Percentiles rank a stretch among this genome's conserved stretches.
These are phyloP conservation scores for Muraenolepis orangiensis DNA, from an alignment of 2,797 vertebrate genomes.

Conservation along the genomic window DNA sequence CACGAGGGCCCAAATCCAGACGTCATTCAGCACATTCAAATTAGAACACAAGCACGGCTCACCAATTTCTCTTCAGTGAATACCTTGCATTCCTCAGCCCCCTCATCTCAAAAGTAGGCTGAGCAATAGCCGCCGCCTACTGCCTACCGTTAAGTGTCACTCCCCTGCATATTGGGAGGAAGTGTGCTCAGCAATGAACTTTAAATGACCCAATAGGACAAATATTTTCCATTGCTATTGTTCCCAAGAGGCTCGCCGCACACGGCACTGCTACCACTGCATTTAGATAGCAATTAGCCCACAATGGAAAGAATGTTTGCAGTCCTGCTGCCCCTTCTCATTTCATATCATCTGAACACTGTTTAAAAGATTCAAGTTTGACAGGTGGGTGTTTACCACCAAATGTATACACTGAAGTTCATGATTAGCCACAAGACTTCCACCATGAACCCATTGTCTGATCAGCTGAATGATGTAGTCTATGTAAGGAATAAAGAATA, in stretches of 20 bases:
- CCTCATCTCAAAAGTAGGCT: conserved; percentile 34
- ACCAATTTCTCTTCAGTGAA: conserved; percentile 54
- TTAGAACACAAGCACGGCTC: conserved; percentile 53
- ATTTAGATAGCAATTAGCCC: conserved; percentile 19
- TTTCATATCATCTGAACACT: background rate
- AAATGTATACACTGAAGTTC: background rate
- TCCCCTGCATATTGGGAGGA: conserved; percentile 45
- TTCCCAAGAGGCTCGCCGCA: conserved; percentile 28
- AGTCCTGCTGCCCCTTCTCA: background rate
- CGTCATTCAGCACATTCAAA: conserved; percentile 64
- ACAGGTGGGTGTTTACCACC: background rate
- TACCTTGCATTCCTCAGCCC: conserved; percentile 59
- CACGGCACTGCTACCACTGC: conserved; percentile 9
- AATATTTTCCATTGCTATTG: conserved; percentile 62
- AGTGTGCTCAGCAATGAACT: conserved; percentile 58
- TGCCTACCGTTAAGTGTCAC: conserved; percentile 32
- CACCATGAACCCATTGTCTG: background rate
- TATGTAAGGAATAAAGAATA: background rate
- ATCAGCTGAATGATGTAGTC: background rate
- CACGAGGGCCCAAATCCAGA: conserved; percentile 8
- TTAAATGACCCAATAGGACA: conserved; percentile 57
- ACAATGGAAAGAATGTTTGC: conserved; percentile 22
- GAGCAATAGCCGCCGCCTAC: conserved; percentile 40
- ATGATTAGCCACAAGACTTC: background rate
- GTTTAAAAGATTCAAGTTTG: no score